phyloP scores from a whole-genome alignment of 2,113 vertebrate genomes.

The Tupaia chinensis region DNA sequence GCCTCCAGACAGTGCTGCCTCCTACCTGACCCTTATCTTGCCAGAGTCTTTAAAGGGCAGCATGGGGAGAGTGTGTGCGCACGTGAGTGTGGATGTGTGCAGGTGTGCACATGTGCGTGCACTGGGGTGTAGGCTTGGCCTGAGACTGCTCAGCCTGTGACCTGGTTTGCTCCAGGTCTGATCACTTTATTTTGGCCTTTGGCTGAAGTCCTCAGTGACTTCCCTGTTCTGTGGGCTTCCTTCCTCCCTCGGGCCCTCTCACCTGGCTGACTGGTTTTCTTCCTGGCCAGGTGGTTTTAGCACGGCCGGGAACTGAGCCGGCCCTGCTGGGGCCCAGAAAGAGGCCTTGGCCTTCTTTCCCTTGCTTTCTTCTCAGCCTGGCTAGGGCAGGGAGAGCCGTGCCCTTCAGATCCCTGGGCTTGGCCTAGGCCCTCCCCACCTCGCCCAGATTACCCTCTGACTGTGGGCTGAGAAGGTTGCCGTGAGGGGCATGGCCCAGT shows the following conservation, averaged over 20 bases:
- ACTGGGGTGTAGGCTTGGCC: not conserved
- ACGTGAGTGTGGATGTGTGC: rapidly evolving
- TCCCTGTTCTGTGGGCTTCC: constrained; percentile 24
- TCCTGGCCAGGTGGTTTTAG: constrained; percentile 5
- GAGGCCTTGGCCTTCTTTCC: not conserved
- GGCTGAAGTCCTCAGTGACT: not conserved
- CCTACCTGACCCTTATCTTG: not conserved
- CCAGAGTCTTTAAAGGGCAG: not conserved
- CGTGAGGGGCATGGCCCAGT: not conserved
- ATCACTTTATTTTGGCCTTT: not conserved
- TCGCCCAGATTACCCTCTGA: not conserved
- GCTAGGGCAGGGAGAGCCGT: not conserved
- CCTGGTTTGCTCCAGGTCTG: not conserved
- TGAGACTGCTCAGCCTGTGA: too few species aligned
- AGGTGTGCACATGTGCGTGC: not conserved
- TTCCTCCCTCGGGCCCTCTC: constrained; percentile 11
- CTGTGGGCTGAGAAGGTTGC: not conserved
- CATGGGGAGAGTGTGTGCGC: not conserved
- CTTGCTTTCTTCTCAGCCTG: not conserved
- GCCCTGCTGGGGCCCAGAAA: not conserved
- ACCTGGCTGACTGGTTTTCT: constrained; percentile 19
- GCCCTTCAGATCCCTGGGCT: not conserved
- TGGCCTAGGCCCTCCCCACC: not conserved
- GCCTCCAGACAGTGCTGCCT: not conserved
- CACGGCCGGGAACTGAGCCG: not conserved